Evolutionary conservation across 2,113 vertebrate genomes (phyloP).

Genomic region (Phrynosoma blainvillii): DNA sequence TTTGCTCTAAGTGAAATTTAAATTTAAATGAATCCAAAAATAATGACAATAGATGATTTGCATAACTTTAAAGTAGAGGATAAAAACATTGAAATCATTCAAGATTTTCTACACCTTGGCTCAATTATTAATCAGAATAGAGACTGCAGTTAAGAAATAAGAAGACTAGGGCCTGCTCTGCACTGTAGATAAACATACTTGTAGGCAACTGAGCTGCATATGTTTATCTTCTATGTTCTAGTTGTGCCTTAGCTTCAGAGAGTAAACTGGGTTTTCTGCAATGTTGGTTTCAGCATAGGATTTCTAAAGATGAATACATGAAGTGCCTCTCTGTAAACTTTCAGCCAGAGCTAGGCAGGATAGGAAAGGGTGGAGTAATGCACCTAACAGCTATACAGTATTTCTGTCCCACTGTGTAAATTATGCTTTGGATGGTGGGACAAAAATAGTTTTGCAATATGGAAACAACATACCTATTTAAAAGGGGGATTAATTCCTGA

Average conservation of each 20-base stretch:
- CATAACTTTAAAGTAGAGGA: too few relatives aligned
- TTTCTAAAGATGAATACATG: conserved; percentile 51
- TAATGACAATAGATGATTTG: too few relatives aligned
- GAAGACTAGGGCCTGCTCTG: too few relatives aligned
- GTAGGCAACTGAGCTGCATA: not conserved
- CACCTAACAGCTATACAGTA: conserved; percentile 65
- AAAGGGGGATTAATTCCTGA: conserved; percentile 75
- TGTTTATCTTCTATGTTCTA: not conserved
- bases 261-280: not conserved
- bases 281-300: conserved; percentile 42
- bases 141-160: too few relatives aligned
- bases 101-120: too few relatives aligned
- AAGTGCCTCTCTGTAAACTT: conserved; percentile 56
- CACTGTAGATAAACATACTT: not conserved
- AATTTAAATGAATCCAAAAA: too few relatives aligned
- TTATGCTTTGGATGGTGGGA: conserved; percentile 72
- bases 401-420: conserved; percentile 67
- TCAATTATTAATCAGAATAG: too few relatives aligned
- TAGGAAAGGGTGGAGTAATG: conserved; percentile 47
- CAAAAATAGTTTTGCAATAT: conserved; percentile 71
- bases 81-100: too few relatives aligned
- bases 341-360: conserved; percentile 53
- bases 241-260: not conserved
- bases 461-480: conserved; percentile 76
- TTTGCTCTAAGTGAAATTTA: too few relatives aligned